A percentile compares a stretch with the other conserved stretches of the same genome.
These are phyloP conservation scores for Cettia cetti DNA, from an alignment of 2,113 vertebrate species.

Conservation along the genomic window DNA sequence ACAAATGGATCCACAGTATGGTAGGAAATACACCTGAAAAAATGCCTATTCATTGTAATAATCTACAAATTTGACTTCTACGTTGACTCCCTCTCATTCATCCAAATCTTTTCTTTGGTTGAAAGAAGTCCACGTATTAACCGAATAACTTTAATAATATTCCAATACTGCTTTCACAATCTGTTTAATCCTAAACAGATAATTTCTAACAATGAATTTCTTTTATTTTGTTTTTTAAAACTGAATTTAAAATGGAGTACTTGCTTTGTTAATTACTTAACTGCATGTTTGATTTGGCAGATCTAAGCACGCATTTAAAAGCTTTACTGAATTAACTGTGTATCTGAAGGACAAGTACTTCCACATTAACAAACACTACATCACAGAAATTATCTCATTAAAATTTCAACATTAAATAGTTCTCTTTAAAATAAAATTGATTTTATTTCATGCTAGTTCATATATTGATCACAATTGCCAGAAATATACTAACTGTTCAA, in stretches of 20 bases:
- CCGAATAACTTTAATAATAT: background rate
- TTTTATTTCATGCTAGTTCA: conserved; percentile 34
- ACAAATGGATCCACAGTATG: background rate
- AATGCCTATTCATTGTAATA: background rate
- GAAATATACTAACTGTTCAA: background rate
- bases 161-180: background rate
- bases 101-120: background rate
- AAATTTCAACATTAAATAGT: conserved; percentile 44
- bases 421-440: conserved; percentile 49
- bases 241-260: background rate
- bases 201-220: background rate
- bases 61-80: conserved; percentile 1
- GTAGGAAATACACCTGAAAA: background rate
- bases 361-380: conserved; percentile 16
- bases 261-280: conserved; percentile 21
- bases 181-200: background rate
- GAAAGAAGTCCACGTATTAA: background rate
- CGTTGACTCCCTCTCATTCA: background rate
- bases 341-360: conserved; percentile 2
- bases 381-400: conserved; percentile 34
- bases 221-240: background rate
- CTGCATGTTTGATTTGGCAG: conserved; percentile 10
- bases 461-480: background rate
- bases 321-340: background rate
- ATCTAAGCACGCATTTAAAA: background rate